Base-by-base conservation (phyloP, 1,140 invertebrate species). In the Atta colombica region DNA sequence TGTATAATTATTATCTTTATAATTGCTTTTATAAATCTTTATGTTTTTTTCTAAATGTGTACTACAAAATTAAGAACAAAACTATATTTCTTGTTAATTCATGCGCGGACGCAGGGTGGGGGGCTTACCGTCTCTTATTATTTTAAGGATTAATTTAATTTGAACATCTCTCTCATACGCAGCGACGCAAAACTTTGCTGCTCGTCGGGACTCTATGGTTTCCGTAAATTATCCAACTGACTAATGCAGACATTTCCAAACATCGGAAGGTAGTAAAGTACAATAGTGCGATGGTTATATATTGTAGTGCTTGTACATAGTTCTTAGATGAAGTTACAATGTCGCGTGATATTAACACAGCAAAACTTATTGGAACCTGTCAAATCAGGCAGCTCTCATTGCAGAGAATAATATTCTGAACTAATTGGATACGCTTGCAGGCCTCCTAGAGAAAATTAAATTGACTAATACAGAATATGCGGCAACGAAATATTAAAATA, bases 281-380 rank as follows among this genome's bases (percentile, higher is more conserved):
- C 60, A 78, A 66, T 78, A 25, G 7, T 5, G 14, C 45, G 18
- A 10, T 10, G n/a, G 39, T 66, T 78, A 28, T 77, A 65, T 63
- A 66, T 16, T 25, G 7, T 16, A 55, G 1, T 55, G 25, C 2
- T 10, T 6, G 77, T 65, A 16, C 25, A 28, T 25, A 74, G 45
- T 39, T 71, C 66, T 81, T 39, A 45, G 66, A n/a, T 5, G 31
- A 81, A 58, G 21, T 71, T 49, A 51, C 66, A 71, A 58, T 7
- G 16, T 8, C 61, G 61, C 16, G 28, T 81, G 78, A 81, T 21
- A 71, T 25, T 69, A 81, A 81, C 66, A 71, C 66, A 58, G 25
- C 25, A 8, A 7, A 81, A 81, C 65, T 71, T 81, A 81, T 81
- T 45, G 21, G 31, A 28, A 55, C 16, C 16, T 45, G 66, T 58